Evolutionary conservation across 2,797 vertebrate species (phyloP).

Genomic region (Coranthus polyacanthus): DNA sequence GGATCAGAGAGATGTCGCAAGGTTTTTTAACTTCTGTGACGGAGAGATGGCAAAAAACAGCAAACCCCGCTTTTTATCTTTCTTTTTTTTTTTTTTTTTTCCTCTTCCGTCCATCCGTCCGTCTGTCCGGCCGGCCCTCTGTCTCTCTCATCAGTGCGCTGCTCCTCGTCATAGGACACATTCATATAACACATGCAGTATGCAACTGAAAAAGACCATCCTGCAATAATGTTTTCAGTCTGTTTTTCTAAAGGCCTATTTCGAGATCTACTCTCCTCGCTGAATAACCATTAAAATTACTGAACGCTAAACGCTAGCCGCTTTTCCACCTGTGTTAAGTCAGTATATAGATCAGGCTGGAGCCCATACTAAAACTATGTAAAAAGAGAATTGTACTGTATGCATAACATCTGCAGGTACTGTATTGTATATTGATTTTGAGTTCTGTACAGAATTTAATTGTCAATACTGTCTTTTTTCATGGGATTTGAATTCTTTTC

Average conservation of each 20-base stretch:
- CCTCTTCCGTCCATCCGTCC: conserved; percentile 34
- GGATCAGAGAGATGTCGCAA: conserved; percentile 62
- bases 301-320: conserved; percentile 82
- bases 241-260: conserved; percentile 88
- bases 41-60: conserved; percentile 66
- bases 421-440: conserved; percentile 95
- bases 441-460: conserved; percentile 93
- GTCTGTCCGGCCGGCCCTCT: conserved; percentile 33
- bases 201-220: conserved; percentile 86
- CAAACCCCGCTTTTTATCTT: conserved; percentile 16
- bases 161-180: conserved; percentile 71
- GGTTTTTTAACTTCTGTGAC: conserved; percentile 62
- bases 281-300: conserved; percentile 87
- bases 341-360: conserved; percentile 90
- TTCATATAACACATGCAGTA: conserved; percentile 83
- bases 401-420: conserved; percentile 93
- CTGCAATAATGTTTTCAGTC: conserved; percentile 95
- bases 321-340: conserved; percentile 92
- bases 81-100: conserved; percentile 17
- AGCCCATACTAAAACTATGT: conserved; percentile 86
- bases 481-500: conserved; percentile 86
- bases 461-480: conserved; percentile 85
- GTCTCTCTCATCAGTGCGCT: conserved; percentile 62
- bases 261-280: conserved; percentile 84
- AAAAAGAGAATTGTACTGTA: conserved; percentile 96